Conservation (phyloP, 2,888 invertebrate genomes). For the Pogonocherus hispidulus region DNA sequence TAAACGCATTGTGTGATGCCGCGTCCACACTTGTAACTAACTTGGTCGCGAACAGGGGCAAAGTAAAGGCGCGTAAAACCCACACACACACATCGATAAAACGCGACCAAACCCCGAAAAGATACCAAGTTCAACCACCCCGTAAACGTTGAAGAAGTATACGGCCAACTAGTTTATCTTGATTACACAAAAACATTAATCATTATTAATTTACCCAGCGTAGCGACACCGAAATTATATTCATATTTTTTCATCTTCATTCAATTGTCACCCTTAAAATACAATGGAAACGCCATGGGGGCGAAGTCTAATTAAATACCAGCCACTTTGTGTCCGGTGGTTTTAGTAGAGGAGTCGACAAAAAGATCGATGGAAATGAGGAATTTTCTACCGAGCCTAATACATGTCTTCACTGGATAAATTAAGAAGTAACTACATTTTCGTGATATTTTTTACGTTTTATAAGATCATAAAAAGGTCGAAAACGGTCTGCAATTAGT, state of each 20-base stretch:
- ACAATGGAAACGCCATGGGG: not conserved
- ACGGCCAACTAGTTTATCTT: too few relatives aligned
- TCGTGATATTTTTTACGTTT: not conserved
- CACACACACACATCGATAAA: too few relatives aligned
- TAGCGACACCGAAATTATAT: not conserved
- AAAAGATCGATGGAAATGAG: slow-evolving; percentile 7
- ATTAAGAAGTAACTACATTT: not conserved
- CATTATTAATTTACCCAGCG: not conserved
- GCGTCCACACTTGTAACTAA: too few relatives aligned
- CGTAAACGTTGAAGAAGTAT: too few relatives aligned
- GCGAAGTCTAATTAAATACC: slow-evolving; percentile 9
- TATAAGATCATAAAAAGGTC: too few relatives aligned
- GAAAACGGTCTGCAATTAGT: too few relatives aligned
- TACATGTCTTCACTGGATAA: not conserved
- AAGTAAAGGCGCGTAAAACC: too few relatives aligned
- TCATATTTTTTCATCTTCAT: slow-evolving; percentile 7
- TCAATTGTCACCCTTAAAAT: slow-evolving; percentile 9
- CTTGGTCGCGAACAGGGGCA: too few relatives aligned
- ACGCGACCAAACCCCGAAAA: too few relatives aligned
- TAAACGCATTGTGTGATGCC: too few relatives aligned
- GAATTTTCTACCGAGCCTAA: not conserved
- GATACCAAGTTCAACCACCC: too few relatives aligned
- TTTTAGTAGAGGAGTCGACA: not conserved
- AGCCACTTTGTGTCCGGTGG: slow-evolving; percentile 2
- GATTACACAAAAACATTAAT: too few relatives aligned